Evolutionary conservation across 2,888 invertebrate genomes (phyloP).

Genomic region (Trichopria drosophilae): DNA sequence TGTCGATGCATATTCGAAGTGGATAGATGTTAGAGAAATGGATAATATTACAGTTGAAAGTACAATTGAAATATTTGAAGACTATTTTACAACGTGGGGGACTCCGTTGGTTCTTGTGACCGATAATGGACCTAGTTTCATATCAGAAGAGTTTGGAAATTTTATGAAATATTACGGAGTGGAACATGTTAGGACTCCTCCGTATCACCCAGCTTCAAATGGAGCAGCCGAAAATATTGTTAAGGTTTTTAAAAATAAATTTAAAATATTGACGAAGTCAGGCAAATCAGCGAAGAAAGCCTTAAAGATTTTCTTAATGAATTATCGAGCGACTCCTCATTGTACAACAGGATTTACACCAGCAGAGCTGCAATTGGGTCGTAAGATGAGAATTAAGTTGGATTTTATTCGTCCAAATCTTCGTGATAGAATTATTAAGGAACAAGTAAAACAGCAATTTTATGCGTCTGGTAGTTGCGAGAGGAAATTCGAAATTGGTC

Average conservation of each 20-base stretch:
- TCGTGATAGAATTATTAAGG: background rate
- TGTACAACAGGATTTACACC: conserved; percentile 12
- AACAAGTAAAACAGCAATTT: conserved; percentile 10
- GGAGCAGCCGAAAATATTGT: conserved; percentile 13
- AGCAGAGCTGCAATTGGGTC: conserved; percentile 5
- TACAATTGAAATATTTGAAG: conserved; percentile 18
- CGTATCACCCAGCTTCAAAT: no score
- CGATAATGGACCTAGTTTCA: conserved; percentile 32
- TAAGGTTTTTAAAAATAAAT: conserved; percentile 15
- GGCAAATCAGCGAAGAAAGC: no score
- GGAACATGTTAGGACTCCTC: background rate
- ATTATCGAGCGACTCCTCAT: conserved; percentile 7
- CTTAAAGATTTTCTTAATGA: conserved; percentile 4
- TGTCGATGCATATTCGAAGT: conserved; percentile 26
- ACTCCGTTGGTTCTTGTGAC: no score
- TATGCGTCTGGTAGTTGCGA: conserved; percentile 6
- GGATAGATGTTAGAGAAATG: conserved; percentile 31
- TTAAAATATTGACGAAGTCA: conserved; percentile 7
- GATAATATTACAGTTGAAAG: conserved; percentile 7
- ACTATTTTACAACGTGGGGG: conserved; percentile 19
- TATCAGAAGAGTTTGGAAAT: conserved; percentile 1
- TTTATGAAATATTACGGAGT: conserved; percentile 7
- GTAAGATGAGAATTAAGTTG: conserved; percentile 15
- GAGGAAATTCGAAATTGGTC: background rate
- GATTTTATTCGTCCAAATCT: conserved; percentile 9